A percentile compares a stretch with the other conserved stretches of the same genome.
Evolutionary conservation across 1,140 invertebrate genomes (phyloP).

Genomic region (Dendroctonus valens): DNA sequence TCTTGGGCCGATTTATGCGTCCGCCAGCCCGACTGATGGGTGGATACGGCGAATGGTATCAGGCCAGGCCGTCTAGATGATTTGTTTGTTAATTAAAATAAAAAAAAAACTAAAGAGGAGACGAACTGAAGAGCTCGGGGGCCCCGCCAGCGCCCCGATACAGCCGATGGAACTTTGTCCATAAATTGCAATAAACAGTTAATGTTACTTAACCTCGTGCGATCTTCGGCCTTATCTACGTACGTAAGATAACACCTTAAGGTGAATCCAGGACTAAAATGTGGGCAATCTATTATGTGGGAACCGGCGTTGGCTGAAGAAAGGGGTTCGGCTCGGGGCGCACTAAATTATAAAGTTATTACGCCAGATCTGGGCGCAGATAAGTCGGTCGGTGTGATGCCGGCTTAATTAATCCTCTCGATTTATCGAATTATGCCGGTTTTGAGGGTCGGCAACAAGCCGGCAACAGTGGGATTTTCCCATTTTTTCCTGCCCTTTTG

Average conservation of each 20-base stretch:
- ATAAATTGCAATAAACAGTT: constrained; percentile 50
- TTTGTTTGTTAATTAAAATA: too few relatives aligned
- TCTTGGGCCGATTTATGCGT: constrained; percentile 26
- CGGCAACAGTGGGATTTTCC: too few relatives aligned
- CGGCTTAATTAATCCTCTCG: constrained; percentile 50
- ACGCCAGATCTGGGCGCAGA: constrained; percentile 51
- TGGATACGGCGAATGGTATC: constrained; percentile 14
- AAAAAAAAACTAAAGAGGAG: too few relatives aligned
- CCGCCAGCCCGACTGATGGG: constrained; percentile 29
- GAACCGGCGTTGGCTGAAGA: constrained; percentile 36
- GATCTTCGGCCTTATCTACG: constrained; percentile 47
- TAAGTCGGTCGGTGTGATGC: constrained; percentile 52
- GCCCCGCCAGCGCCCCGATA: too few relatives aligned
- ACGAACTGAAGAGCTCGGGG: neutral
- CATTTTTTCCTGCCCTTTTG: too few relatives aligned
- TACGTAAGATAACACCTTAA: constrained; percentile 48
- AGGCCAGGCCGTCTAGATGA: too few relatives aligned
- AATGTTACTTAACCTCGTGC: constrained; percentile 51
- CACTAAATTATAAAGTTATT: constrained; percentile 54
- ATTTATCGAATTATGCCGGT: constrained; percentile 16
- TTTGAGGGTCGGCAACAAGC: neutral
- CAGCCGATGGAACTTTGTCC: constrained; percentile 17
- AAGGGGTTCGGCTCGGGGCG: constrained; percentile 45
- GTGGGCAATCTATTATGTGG: constrained; percentile 50
- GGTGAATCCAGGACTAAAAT: constrained; percentile 46